Evolutionary conservation across 2,888 invertebrate genomes (phyloP).

Genomic region (Latheticus oryzae): DNA sequence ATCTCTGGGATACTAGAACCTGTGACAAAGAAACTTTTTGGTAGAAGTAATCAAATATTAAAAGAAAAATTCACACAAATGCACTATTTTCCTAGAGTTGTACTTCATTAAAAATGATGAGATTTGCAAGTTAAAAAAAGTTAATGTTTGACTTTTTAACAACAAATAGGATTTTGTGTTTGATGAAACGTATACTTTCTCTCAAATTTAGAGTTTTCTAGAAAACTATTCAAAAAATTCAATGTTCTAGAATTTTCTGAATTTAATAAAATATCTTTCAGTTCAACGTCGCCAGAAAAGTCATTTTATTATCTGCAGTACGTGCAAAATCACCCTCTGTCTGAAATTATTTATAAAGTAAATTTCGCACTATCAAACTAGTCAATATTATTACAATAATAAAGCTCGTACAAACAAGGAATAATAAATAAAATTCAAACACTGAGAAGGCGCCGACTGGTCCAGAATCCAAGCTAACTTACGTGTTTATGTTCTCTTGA

Average conservation of each 20-base stretch:
- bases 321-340: constrained; percentile 6
- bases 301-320: constrained; percentile 13
- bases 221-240: constrained; percentile 4
- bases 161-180: too few species aligned
- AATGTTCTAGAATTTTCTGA: constrained; percentile 18
- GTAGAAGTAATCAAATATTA: constrained; percentile 48
- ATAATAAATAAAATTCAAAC: constrained; percentile 31
- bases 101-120: constrained; percentile 27
- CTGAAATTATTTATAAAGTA: constrained; percentile 4
- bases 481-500: constrained; percentile 26
- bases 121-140: constrained; percentile 17
- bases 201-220: background rate
- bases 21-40: constrained; percentile 41
- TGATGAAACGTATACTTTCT: too few species aligned
- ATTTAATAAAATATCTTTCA: constrained; percentile 25
- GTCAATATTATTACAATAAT: constrained; percentile 26
- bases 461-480: constrained; percentile 29
- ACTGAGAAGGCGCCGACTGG: constrained; percentile 24
- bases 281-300: constrained; percentile 6
- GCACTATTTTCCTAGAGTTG: constrained; percentile 22
- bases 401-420: constrained; percentile 19
- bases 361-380: background rate
- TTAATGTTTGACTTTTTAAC: constrained; percentile 9
- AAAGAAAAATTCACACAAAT: constrained; percentile 40
- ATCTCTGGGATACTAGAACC: constrained; percentile 45